Evolutionary conservation across 2,797 vertebrate species (phyloP).

Genomic region (Cirrhinus mrigala): DNA sequence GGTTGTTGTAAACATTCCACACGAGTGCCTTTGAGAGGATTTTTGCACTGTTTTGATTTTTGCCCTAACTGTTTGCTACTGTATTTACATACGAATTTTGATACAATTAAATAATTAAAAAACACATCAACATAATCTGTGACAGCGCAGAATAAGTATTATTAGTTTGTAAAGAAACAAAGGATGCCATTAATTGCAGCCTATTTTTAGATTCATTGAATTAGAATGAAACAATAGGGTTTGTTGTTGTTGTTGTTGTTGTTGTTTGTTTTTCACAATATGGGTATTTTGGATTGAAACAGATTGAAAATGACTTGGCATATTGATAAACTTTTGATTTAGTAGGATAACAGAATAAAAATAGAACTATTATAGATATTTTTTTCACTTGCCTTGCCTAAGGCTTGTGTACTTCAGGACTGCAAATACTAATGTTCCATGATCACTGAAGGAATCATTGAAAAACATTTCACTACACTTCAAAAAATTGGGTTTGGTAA

Average conservation of each 20-base stretch:
- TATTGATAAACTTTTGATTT: not conserved
- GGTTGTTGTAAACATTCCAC: slow-evolving; percentile 85
- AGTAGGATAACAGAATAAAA: not conserved
- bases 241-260: not conserved
- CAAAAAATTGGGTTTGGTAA: slow-evolving; percentile 2
- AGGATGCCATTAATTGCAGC: not conserved
- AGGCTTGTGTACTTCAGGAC: slow-evolving; percentile 25
- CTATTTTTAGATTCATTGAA: not conserved
- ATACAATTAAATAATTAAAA: slow-evolving; percentile 18
- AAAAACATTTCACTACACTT: not conserved
- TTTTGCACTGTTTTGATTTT: slow-evolving; percentile 86
- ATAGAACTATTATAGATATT: not conserved
- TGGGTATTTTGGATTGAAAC: not conserved
- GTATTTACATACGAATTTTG: slow-evolving; percentile 55
- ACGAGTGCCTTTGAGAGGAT: slow-evolving; percentile 69
- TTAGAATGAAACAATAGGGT: not conserved
- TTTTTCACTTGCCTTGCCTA: slow-evolving; percentile 18
- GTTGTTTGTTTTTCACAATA: not conserved
- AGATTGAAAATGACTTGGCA: not conserved
- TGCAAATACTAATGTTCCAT: slow-evolving; percentile 18
- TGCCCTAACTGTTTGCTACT: slow-evolving; percentile 73
- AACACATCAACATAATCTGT: slow-evolving; percentile 10
- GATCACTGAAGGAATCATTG: not conserved
- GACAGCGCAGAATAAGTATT: slow-evolving; percentile 11
- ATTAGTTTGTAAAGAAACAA: slow-evolving; percentile 19